A percentile compares a stretch with the other conserved stretches of the same genome.
These are phyloP conservation scores for Stegostoma tigrinum DNA, from an alignment of 2,113 vertebrate genomes.

Conservation along the genomic window DNA sequence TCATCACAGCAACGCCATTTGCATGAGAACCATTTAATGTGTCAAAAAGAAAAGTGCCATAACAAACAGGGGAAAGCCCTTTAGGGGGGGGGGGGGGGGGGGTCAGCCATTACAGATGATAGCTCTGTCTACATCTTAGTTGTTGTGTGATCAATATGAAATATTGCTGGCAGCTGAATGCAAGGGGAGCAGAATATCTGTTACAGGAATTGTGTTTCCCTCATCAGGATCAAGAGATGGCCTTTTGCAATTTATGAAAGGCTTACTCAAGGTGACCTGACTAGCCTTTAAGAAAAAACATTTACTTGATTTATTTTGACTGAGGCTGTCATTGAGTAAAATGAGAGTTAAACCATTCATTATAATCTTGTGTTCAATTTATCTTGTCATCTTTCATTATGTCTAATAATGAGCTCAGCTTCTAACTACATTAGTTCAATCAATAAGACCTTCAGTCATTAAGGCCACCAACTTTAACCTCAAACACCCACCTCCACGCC, in stretches of 20 bases:
- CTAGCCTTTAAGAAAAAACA: neutral
- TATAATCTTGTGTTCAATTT: neutral
- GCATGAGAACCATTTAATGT: neutral
- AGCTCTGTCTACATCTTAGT: neutral
- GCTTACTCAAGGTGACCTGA: neutral
- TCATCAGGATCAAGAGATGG: neutral
- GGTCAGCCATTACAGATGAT: neutral
- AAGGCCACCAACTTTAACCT: neutral
- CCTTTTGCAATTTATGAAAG: neutral
- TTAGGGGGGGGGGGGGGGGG: too few species aligned
- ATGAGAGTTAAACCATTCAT: neutral
- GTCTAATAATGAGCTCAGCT: neutral
- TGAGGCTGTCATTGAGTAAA: neutral
- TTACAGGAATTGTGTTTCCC: neutral
- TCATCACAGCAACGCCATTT: neutral
- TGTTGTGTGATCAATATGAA: neutral
- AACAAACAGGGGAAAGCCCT: neutral
- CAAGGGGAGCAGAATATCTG: neutral
- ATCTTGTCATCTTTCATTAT: neutral
- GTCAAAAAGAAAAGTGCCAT: neutral
- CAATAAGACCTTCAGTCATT: neutral
- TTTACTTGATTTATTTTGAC: neutral
- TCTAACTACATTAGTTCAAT: neutral
- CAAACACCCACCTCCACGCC: neutral
- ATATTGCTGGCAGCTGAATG: neutral